Conservation (phyloP, 2,888 invertebrate species). For the Drosophila peninsularis region DNA sequence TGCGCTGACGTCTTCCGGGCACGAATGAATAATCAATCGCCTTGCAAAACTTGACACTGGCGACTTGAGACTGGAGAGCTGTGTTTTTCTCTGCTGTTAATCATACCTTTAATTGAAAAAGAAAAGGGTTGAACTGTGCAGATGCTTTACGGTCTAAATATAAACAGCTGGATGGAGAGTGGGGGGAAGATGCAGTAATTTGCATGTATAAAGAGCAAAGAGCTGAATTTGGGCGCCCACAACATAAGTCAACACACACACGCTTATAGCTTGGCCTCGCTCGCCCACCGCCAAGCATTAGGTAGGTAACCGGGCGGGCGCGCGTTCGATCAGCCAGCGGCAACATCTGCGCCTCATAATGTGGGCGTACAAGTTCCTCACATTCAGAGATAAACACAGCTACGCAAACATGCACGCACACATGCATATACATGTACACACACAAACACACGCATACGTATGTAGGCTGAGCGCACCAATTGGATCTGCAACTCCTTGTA, state of each 20-base stretch:
- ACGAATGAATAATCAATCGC: constrained; percentile 46
- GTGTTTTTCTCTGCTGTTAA: constrained; percentile 8
- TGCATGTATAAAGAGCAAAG: constrained; percentile 27
- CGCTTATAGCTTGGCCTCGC: constrained; percentile 42
- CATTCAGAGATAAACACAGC: constrained; percentile 50
- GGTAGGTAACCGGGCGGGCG: constrained; percentile 6
- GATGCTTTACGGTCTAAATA: constrained; percentile 39
- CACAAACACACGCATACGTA: constrained; percentile 4
- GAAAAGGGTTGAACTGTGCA: constrained; percentile 9
- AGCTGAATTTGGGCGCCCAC: constrained; percentile 34
- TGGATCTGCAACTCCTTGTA: constrained; percentile 43
- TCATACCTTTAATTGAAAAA: constrained; percentile 15
- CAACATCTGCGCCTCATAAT: constrained; percentile 63
- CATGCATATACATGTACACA: constrained; percentile 11
- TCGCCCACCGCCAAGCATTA: constrained; percentile 54
- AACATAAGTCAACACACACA: constrained; percentile 31
- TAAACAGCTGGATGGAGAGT: constrained; percentile 20
- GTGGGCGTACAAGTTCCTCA: constrained; percentile 65
- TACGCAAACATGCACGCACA: constrained; percentile 35
- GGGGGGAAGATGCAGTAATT: constrained; percentile 32
- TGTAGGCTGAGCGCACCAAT: constrained; percentile 17
- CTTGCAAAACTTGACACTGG: constrained; percentile 28
- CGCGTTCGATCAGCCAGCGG: constrained; percentile 8
- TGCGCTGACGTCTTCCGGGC: constrained; percentile 43
- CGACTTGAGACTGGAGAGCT: constrained; percentile 9